These are phyloP conservation scores for Hetaerina titia DNA, from an alignment of 2,888 invertebrate species.

Conservation along the genomic window DNA sequence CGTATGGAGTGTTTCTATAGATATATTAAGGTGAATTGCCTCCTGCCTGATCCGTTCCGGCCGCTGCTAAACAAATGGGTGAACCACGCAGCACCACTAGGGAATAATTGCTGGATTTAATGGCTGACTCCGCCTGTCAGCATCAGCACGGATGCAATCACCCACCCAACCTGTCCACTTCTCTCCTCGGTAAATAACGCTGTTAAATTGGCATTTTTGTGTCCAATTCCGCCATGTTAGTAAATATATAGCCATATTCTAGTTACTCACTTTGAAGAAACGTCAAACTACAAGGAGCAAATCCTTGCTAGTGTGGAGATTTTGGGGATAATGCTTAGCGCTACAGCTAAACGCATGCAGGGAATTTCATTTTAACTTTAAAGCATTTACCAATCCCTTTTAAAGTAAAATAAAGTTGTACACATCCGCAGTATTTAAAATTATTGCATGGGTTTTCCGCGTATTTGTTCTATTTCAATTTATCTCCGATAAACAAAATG, in stretches of 20 bases:
- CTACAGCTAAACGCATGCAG: not conserved
- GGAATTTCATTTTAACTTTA: no score
- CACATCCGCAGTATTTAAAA: no score
- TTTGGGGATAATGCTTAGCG: not conserved
- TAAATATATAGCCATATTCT: no score
- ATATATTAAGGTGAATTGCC: not conserved
- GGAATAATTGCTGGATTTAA: not conserved
- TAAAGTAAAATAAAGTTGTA: no score
- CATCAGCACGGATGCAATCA: no score
- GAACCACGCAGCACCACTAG: not conserved
- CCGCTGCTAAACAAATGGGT: not conserved
- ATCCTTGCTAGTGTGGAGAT: not conserved
- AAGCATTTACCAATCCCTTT: no score
- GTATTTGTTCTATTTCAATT: no score
- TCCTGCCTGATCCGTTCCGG: not conserved
- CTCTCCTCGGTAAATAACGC: not conserved
- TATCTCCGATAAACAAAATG: no score
- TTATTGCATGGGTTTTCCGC: no score
- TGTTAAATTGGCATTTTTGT: not conserved
- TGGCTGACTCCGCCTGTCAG: not conserved
- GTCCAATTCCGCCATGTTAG: not conserved
- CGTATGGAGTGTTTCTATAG: not conserved
- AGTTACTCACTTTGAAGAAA: not conserved
- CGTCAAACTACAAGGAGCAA: not conserved
- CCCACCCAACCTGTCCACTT: not conserved